These are phyloP conservation scores for Vulpes vulpes DNA, from an alignment of 2,113 vertebrate genomes.

Conservation along the genomic window DNA sequence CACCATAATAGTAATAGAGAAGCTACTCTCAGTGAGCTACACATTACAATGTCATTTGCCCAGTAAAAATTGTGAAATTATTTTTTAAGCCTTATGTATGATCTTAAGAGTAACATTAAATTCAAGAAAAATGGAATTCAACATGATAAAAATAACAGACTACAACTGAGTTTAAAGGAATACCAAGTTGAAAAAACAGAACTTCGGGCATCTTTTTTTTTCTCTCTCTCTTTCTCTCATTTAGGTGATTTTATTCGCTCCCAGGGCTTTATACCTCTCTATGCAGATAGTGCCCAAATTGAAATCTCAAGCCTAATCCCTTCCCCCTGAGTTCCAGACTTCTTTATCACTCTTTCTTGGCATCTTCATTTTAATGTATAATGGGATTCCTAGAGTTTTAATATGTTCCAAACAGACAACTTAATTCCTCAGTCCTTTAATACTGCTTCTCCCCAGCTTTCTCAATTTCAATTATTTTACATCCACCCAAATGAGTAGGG, in stretches of 20 bases:
- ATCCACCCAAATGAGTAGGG: not conserved
- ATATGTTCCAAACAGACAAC: not conserved
- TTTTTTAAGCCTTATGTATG: not conserved
- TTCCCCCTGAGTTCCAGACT: not conserved
- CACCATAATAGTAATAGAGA: not conserved
- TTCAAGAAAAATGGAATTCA: not conserved
- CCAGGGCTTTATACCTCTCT: not conserved
- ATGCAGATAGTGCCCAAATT: not conserved
- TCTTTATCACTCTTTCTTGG: not conserved
- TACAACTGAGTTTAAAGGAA: not conserved
- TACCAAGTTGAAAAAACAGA: not conserved
- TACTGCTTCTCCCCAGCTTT: not conserved
- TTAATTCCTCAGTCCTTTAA: not conserved
- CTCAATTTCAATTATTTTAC: not conserved
- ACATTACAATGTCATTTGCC: not conserved
- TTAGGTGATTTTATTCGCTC: not conserved
- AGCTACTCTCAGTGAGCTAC: not conserved
- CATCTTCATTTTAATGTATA: not conserved
- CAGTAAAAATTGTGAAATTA: conserved; percentile 29
- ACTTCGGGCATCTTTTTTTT: not conserved
- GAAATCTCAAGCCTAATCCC: not conserved
- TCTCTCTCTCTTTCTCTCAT: not conserved
- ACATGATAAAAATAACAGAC: conserved; percentile 27
- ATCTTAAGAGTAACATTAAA: not conserved
- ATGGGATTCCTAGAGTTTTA: not conserved